Evolutionary conservation across 64 coral and sea anemone species (phyloP), one percentile per base, ranked within the genome.

Genomic region (Stichodactyla mertensii): DNA sequence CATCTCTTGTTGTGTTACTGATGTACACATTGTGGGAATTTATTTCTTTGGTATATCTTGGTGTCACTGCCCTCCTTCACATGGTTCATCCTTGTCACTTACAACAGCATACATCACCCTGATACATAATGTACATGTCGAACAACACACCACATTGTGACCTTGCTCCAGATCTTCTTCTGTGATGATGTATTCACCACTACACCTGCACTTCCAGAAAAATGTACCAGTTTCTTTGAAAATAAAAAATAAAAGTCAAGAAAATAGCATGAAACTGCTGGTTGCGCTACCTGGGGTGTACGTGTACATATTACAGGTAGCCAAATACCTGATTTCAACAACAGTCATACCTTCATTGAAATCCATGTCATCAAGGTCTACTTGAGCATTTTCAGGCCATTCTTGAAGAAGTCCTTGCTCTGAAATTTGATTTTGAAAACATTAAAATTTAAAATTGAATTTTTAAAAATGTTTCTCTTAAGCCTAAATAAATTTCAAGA

Each of bases 351-450:
- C 97, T 88, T 95, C 88, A 88, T 95, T 36, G 61, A 90, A 88
- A 51, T 99, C 86, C 97, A 99, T 99, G 54, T 99, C 97, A 85
- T 94, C 90, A 26, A 99, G 77, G 86, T 99, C 93, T 24, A 99
- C 97, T 52, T 94, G 89, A 66, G 82, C 93, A 91, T 80, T 88
- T 14, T 95, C 90, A 60, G 93, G 97, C 90, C 93, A 99, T 10
- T 99, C 91, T 88, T 99, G 97, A 6, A 83, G 84, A 7, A 99
- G 56, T 82, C 51, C 16, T 55, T 77, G 57, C 18, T 99, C 97
- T 99, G 84, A 69, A 92, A 87, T 74, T 45, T 66, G 28, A 77
- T 57, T 8, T 6, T 16, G 6, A 54, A 13, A 6, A 52, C 5
- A n/a, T n/a, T n/a, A n/a, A n/a, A n/a, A n/a, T n/a, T n/a, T 52